Percentiles rank a stretch among this genome's conserved stretches.
Evolutionary conservation across 1,140 invertebrate species (phyloP).

Genomic region (Zelostemma sp.): DNA sequence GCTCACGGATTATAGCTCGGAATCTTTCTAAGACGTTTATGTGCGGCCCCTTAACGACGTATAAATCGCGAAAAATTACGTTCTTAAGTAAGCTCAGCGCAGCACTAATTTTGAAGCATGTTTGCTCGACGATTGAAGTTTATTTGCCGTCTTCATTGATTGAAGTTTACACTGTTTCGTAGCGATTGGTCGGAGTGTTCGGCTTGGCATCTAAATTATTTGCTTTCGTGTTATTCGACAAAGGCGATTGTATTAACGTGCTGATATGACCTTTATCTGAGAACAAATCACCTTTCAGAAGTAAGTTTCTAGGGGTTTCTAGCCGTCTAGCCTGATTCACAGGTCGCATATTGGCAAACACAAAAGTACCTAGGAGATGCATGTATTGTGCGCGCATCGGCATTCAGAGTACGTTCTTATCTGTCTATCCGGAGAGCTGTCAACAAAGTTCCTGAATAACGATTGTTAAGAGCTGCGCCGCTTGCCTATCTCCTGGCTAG

Average conservation of each 20-base stretch:
- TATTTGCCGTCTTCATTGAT: too few relatives aligned
- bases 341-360: conserved; percentile 33
- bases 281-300: conserved; percentile 32
- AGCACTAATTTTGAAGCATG: conserved; percentile 29
- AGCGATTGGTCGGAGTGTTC: conserved; percentile 17
- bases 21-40: conserved; percentile 52
- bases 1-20: conserved; percentile 45
- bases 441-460: conserved; percentile 72
- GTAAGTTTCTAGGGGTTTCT: conserved; percentile 38
- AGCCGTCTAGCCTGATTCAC: conserved; percentile 23
- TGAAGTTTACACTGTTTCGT: too few relatives aligned
- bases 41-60: conserved; percentile 32
- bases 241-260: conserved; percentile 24
- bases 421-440: conserved; percentile 69
- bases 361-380: conserved; percentile 42
- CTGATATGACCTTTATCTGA: conserved; percentile 41
- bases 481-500: conserved; percentile 63
- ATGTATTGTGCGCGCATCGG: conserved; percentile 65
- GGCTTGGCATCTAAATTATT: too few relatives aligned
- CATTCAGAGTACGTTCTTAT: conserved; percentile 70
- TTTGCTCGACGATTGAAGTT: neutral
- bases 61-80: conserved; percentile 47
- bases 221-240: too few relatives aligned
- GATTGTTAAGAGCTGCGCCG: conserved; percentile 46
- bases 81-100: conserved; percentile 21